Base-by-base conservation (phyloP, 2,797 vertebrate species). In the Vultur gryphus region DNA sequence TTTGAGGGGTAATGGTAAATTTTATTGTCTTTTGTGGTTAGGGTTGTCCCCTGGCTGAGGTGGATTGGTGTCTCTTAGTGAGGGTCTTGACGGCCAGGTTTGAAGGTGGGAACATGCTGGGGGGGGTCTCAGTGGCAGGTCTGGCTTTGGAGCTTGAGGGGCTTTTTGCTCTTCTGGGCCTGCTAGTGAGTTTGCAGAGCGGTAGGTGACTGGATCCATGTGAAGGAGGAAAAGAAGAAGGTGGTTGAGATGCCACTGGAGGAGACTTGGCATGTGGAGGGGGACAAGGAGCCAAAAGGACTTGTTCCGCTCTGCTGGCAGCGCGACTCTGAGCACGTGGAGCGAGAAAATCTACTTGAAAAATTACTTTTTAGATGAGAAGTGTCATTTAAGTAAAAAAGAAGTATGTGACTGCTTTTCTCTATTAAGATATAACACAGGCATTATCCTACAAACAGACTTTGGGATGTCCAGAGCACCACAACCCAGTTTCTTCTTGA, bases 221-320 rank as follows among this genome's bases (percentile, higher is more conserved):
- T 0, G 10, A 69, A 73, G 31, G 14, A 86, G 72, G 31, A n/a
- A 48, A 78, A 87, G 39, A 18, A 69, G 52, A n/a, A 67, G 39
- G 75, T 69, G 66, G 9, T 9, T 86, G 85, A 88, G 46, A 46
- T 91, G 84, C 43, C 13, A 16, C 78, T 3, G 4, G 64, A 85
- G 91, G 57, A 80, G 41, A 26, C 64, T 71, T 93, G 91, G 91
- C 91, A 78, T 0, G 2, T 58, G 58, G 28, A 93, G 15, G 11
- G 19, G 52, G 62, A 70, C 86, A 81, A 35, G 83, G 54, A 95
- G 90, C 95, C 92, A 96, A 73, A 62, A 94, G 55, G 35, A 10
- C 86, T 97, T 90, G 87, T 95, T 96, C 46, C 87, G 20, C 61
- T 84, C 59, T 89, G 75, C 90, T 95, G 90, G 55, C 87, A 89